Base-by-base conservation (phyloP, 2,113 vertebrate genomes). In the Anolis carolinensis region DNA sequence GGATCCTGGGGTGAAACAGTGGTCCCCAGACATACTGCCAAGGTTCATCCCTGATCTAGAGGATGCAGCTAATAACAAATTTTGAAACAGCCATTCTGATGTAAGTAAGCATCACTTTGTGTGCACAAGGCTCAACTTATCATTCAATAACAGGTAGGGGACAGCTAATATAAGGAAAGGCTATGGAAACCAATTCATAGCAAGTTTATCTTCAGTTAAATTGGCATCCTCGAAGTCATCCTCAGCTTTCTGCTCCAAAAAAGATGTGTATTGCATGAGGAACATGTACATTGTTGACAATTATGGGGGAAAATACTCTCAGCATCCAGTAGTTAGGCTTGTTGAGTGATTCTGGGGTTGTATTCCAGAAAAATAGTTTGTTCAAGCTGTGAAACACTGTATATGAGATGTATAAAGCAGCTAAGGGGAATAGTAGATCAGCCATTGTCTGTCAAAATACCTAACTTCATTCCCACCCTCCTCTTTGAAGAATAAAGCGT, bases 211-310 rank as follows among this genome's bases (percentile, higher is more conserved):
- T 74, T 30, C n/a, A 18, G 39, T 74, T 36, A 63, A n/a, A 27
- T 6, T 83, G 55, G 30, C 71, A 65, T 18, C 62, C 11, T 44
- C 34, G 48, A 75, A 27, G 9, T 50, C 50, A 52, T 81, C 70
- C 73, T 62, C 32, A 84, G 74, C 39, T 80, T 63, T 21, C 8
- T 7, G 7, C 6, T 0, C 52, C 0, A 44, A 30, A 84, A 74
- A 2, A 48, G 9, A 21, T n/a, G 23, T 13, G 39, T 13, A 34
- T 72, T 36, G 27, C 78, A 72, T 86, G 80, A 55, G n/a, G 87
- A 87, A 88, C 88, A 80, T 20, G 0, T 39, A n/a, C 71, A 79
- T 55, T 36, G 14, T 48, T 78, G 79, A 72, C 32, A 48, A 81
- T 39, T 73, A 25, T n/a, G 27, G 20, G 20, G 5, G 5, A 44